phyloP scores from a whole-genome alignment of 2,797 vertebrate species.

The Euphonia xanthogaster region DNA sequence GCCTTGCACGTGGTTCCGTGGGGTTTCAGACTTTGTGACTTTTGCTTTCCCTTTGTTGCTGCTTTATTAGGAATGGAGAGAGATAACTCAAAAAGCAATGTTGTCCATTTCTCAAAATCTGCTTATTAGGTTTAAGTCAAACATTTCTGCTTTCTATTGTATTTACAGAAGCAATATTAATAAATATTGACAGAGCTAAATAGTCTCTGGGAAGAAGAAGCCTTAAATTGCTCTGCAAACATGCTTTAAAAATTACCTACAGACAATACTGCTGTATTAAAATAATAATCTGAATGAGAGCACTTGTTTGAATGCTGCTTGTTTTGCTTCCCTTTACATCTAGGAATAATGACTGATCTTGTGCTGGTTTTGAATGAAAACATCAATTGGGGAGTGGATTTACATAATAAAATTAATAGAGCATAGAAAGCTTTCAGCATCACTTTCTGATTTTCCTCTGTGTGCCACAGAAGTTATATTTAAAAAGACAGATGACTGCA shows the following conservation, averaged over 20 bases:
- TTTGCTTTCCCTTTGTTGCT: background rate
- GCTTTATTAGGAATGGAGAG: background rate
- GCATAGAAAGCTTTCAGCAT: slow-evolving; percentile 49
- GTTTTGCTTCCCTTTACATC: slow-evolving; percentile 9
- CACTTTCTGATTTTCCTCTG: slow-evolving; percentile 22
- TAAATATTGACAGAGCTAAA: slow-evolving; percentile 62
- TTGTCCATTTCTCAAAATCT: slow-evolving; percentile 11
- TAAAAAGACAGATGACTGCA: slow-evolving; percentile 53
- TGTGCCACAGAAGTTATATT: slow-evolving; percentile 32
- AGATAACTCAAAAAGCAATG: slow-evolving; percentile 11
- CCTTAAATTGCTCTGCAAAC: slow-evolving; percentile 45
- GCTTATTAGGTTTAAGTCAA: slow-evolving; percentile 54
- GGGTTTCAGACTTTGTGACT: background rate
- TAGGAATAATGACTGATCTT: background rate
- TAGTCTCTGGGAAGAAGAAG: slow-evolving; percentile 33
- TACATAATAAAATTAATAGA: slow-evolving; percentile 66
- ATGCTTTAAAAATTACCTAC: slow-evolving; percentile 53
- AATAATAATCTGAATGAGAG: slow-evolving; percentile 48
- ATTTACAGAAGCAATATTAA: slow-evolving; percentile 55
- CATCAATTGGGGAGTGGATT: slow-evolving; percentile 36
- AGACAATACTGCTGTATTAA: slow-evolving; percentile 31
- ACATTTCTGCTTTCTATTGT: slow-evolving; percentile 32
- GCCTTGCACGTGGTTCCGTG: background rate
- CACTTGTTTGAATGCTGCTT: slow-evolving; percentile 33
- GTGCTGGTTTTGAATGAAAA: slow-evolving; percentile 44